Base-by-base conservation (phyloP, 2,888 invertebrate species). In the Branchinecta sandiegonensis region DNA sequence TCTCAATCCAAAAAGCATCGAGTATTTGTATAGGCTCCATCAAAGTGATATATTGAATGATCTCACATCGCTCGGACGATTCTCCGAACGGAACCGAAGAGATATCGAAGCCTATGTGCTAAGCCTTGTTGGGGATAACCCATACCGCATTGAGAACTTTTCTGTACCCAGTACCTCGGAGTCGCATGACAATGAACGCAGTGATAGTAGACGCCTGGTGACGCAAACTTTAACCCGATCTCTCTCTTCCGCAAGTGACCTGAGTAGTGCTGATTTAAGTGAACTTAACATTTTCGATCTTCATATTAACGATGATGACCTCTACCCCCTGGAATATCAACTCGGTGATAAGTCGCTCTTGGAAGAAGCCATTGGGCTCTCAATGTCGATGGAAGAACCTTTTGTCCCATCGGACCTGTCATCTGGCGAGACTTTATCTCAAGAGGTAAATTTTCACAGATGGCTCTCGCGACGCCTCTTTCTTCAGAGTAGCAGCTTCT, bases 311-410 rank as follows among this genome's bases (percentile, higher is more conserved):
- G 63, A 56, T 56, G 63, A 56, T 56, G 63, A 56, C 23, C 63
- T 56, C 8, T 56, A 56, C 23, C 63, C 63, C 63, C 11, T 56
- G 63, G 63, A 56, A 56, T 56, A 56, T 56, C 63, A 56, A 23
- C 23, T 56, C 23, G 63, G 63, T 56, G 63, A 56, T 17, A 56
- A 56, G 63, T 56, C 63, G 8, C 63, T 56, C 23, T 23, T 56
- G n/a, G 63, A 56, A 17, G 63, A 56, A 56, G 63, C 63, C 23
- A 56, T 56, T 23, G 63, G 63, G 10, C 63, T 56, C 14, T 56
- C 63, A 56, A 56, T 56, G 63, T 56, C 63, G 23, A 56, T 56
- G 63, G 63, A 56, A 56, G 63, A n/a, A 17, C 63, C 63, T n/a
- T 17, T 56, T 37, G 37, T 37, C 2, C 37, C 37, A 6, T 37